Evolutionary conservation across 1,140 invertebrate species (phyloP), one percentile per base, ranked within the genome.

Genomic region (Brachionus angularis): DNA sequence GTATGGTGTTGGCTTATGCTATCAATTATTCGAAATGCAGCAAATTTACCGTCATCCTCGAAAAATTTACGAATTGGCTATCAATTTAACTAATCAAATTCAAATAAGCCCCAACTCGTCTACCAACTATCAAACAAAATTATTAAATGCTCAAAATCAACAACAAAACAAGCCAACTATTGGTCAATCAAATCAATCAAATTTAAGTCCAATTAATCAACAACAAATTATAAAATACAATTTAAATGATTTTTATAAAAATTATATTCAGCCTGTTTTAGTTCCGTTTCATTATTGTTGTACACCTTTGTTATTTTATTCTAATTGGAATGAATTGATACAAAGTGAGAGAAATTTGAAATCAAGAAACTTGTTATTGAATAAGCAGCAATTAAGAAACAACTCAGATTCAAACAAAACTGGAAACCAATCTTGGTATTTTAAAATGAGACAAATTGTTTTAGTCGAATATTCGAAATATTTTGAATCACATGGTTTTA

Each of bases 11-110:
- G 53, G 53, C 16, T 23, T 58, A 21, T 58, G 53, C 18, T 58
- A 58, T 27, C 53, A 58, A 39, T 34, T 67, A 14, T 18, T 47
- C 10, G 62, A 67, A 67, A 47, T 47, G 47, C 62, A 67, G 16
- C 62, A 67, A 50, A 36, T 67, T 34, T 67, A 67, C 29, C 39
- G 62, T 21, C 42, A 67, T 29, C 62, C 62, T 7, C 7, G 39
- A 47, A 67, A 67, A 50, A 50, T 67, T 3, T 67, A 67, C 23
- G 62, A 67, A 47, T 42, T 67, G 3, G 62, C 62, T 12, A 67
- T 47, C 5, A 33, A 33, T 16, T 23, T 16, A 21, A 23, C 33
- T 36, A 18, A 39, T 5, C 53, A 58, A 39, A 58, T n/a, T n/a
- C n/a, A 58, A 31, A 58, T 58, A 12, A 58, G 53, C 14, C 53